A percentile compares a stretch with the other conserved stretches of the same genome.
These are phyloP conservation scores for Tachina grossa DNA, from an alignment of 2,888 invertebrate genomes.

Conservation along the genomic window DNA sequence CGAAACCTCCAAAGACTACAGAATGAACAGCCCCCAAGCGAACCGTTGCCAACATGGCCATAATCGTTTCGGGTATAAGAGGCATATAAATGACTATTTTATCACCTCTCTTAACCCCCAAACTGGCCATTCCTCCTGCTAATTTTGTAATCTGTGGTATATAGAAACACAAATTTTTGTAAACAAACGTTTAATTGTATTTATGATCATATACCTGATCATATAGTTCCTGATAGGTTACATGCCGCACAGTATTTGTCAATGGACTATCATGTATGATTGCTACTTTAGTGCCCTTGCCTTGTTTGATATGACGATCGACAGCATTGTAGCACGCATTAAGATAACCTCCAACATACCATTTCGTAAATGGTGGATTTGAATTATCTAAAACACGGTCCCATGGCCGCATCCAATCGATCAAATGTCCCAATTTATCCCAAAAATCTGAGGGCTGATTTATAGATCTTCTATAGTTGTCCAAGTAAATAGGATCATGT, in stretches of 20 bases:
- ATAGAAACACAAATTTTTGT: background rate
- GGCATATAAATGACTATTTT: conserved; percentile 97
- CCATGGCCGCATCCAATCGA: conserved; percentile 94
- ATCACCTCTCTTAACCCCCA: conserved; percentile 92
- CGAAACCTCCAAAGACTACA: conserved; percentile 97
- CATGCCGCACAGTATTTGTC: conserved; percentile 88
- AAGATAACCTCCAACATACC: conserved; percentile 93
- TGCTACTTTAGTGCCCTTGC: conserved; percentile 90
- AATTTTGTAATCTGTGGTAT: conserved; percentile 83
- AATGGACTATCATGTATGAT: conserved; percentile 96
- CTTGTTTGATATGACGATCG: conserved; percentile 93
- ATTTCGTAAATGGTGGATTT: conserved; percentile 93
- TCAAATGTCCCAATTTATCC: conserved; percentile 88
- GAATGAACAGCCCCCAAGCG: conserved; percentile 96
- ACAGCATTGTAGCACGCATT: conserved; percentile 97
- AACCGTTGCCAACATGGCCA: conserved; percentile 94
- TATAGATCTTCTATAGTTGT: conserved; percentile 87
- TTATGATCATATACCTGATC: conserved; percentile 86
- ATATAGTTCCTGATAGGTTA: conserved; percentile 91
- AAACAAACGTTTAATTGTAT: too few relatives aligned
- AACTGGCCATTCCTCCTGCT: conserved; percentile 90
- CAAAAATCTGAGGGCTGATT: conserved; percentile 93
- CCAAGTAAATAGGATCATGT: conserved; percentile 85
- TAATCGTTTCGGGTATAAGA: conserved; percentile 93
- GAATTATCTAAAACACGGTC: conserved; percentile 91